A percentile compares a stretch with the other conserved stretches of the same genome.
Conservation (phyloP, 2,888 invertebrate genomes). For the Drosophila lutescens region DNA sequence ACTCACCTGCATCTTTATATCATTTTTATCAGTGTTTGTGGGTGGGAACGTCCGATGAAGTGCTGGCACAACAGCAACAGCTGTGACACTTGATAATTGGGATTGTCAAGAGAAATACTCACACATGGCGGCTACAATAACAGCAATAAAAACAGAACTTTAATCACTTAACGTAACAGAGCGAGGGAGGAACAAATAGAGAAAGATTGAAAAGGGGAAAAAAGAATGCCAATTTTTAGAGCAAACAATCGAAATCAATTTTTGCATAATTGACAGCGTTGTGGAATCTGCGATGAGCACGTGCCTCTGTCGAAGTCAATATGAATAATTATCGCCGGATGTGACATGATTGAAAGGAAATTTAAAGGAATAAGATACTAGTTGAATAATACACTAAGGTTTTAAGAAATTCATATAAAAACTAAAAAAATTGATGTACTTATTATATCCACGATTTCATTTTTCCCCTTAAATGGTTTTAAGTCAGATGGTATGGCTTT, state of each 20-base stretch:
- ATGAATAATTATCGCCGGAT: slow-evolving; percentile 29
- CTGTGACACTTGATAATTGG: slow-evolving; percentile 68
- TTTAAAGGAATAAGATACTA: too few relatives aligned
- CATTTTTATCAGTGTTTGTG: slow-evolving; percentile 9
- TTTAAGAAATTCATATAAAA: too few relatives aligned
- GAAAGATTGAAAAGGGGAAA: background rate
- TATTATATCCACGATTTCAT: too few relatives aligned
- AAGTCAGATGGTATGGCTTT: too few relatives aligned
- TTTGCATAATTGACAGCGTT: slow-evolving; percentile 35
- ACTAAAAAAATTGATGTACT: too few relatives aligned
- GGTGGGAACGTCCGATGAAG: slow-evolving; percentile 29
- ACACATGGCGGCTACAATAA: slow-evolving; percentile 23
- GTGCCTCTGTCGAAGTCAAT: slow-evolving; percentile 13
- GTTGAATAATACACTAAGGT: too few relatives aligned
- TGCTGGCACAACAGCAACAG: slow-evolving; percentile 44
- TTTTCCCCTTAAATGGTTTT: too few relatives aligned
- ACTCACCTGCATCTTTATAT: slow-evolving; percentile 56
- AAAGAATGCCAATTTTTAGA: slow-evolving; percentile 11
- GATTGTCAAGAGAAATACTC: slow-evolving; percentile 53
- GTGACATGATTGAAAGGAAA: slow-evolving; percentile 2
- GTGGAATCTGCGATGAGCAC: slow-evolving; percentile 24
- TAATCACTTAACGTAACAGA: slow-evolving; percentile 26
- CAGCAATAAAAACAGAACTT: slow-evolving; percentile 5
- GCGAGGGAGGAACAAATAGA: slow-evolving; percentile 25
- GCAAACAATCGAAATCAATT: slow-evolving; percentile 19